Evolutionary conservation across 2,888 invertebrate species (phyloP).

Genomic region (Euproctis similis): DNA sequence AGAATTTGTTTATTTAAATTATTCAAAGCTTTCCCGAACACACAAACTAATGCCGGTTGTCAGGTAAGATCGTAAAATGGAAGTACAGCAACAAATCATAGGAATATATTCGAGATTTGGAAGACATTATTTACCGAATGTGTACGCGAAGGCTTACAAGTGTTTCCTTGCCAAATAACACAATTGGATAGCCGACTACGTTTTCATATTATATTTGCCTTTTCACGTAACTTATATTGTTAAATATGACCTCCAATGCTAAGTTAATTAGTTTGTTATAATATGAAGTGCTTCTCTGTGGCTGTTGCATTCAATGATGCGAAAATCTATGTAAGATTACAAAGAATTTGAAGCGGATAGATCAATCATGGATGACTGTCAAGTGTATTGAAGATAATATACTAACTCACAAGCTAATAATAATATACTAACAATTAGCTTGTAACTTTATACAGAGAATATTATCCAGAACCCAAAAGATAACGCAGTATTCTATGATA

Average conservation of each 20-base stretch:
- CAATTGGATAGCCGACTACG: constrained; percentile 49
- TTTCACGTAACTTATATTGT: constrained; percentile 19
- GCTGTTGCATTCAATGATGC: not conserved
- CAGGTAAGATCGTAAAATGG: constrained; percentile 20
- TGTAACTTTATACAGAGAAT: too few species aligned
- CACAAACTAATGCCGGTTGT: constrained; percentile 10
- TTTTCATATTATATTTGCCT: constrained; percentile 29
- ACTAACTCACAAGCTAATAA: too few species aligned
- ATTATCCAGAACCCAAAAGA: too few species aligned
- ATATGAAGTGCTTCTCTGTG: not conserved
- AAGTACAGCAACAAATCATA: constrained; percentile 44
- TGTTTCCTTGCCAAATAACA: constrained; percentile 51
- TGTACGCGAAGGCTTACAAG: constrained; percentile 57
- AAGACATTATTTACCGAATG: constrained; percentile 54
- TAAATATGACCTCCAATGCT: constrained; percentile 2
- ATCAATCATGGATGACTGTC: too few species aligned
- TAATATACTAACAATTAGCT: too few species aligned
- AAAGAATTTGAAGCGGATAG: not conserved
- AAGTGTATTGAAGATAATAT: too few species aligned
- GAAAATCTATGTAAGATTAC: not conserved
- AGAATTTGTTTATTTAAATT: constrained; percentile 11
- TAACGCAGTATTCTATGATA: too few species aligned
- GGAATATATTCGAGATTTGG: constrained; percentile 44
- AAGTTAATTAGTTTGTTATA: constrained; percentile 2
- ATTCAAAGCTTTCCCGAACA: constrained; percentile 6